Base-by-base conservation (phyloP, 2,797 vertebrate genomes). In the Poeciliopsis infans region DNA sequence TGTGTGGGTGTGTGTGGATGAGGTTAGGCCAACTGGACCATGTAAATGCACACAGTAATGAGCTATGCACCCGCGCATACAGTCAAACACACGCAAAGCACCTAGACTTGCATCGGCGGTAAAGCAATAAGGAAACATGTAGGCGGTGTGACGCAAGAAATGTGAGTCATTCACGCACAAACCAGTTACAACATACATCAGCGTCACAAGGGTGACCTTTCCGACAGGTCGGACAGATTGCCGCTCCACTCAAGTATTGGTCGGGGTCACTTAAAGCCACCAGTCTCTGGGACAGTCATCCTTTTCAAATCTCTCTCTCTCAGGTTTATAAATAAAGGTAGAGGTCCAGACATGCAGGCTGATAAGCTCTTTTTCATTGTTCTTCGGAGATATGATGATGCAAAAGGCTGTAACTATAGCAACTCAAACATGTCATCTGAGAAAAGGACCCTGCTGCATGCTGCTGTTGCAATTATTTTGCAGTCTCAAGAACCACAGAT, bases 101-200 rank as follows among this genome's bases (percentile, higher is more conserved):
- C 75, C 68, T 73, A 83, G 76, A 79, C 78, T 74, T 71, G 45
- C 80, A 81, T 45, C 79, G 72, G 64, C 82, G 81, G 74, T 41
- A 41, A 68, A 86, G 82, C 82, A 72, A 31, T 7, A 71, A 71
- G 79, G 71, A 79, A 81, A 84, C 75, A 85, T 86, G 91, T 92
- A 90, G 94, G 93, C 55, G 85, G 86, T 82, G 79, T 95, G 93
- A 95, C 90, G 93, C 90, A 91, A 90, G 92, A 88, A 77, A 75
- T 75, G 81, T 95, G 94, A 95, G 90, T 95, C 94, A 95, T 78
- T 75, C 51, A 78, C 80, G 87, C 87, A 90, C 78, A 84, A 90
- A 91, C 80, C 74, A 83, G 84, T 84, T 68, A 81, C 85, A 90
- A 77, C 79, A 83, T 85, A 85, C 77, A 76, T 72, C 75, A 80